Evolutionary conservation across 2,797 vertebrate species (phyloP).

Genomic region (Acipenser transmontanus): DNA sequence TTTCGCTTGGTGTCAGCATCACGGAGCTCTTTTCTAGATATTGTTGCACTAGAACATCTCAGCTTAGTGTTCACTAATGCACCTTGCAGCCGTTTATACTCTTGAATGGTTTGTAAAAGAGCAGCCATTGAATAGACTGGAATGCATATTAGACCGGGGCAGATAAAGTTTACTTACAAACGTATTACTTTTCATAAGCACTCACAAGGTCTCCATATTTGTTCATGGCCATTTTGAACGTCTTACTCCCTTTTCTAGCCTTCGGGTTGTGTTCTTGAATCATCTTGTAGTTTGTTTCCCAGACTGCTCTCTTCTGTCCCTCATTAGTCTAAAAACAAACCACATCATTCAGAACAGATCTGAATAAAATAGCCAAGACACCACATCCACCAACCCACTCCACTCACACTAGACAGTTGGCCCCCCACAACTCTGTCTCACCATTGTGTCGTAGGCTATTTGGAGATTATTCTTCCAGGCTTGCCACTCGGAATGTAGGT

Average conservation of each 20-base stretch:
- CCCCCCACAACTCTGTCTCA: slow-evolving; percentile 17
- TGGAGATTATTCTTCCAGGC: slow-evolving; percentile 53
- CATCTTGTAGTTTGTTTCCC: slow-evolving; percentile 50
- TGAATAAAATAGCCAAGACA: slow-evolving; percentile 9
- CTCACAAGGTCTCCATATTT: slow-evolving; percentile 66
- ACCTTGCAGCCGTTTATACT: slow-evolving; percentile 54
- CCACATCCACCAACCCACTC: slow-evolving; percentile 13
- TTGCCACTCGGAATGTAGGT: slow-evolving; percentile 43
- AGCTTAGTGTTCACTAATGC: slow-evolving; percentile 41
- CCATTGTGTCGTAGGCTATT: slow-evolving; percentile 48
- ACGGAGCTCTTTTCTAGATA: slow-evolving; percentile 41
- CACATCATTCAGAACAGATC: not conserved
- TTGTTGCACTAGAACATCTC: slow-evolving; percentile 38
- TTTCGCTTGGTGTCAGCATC: slow-evolving; percentile 35
- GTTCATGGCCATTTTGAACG: slow-evolving; percentile 63
- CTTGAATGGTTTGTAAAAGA: slow-evolving; percentile 43
- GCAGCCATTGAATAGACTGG: not conserved
- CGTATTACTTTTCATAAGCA: not conserved
- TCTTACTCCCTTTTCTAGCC: slow-evolving; percentile 43
- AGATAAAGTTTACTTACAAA: not conserved
- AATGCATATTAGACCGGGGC: not conserved
- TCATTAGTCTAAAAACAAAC: slow-evolving; percentile 39
- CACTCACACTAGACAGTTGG: slow-evolving; percentile 11
- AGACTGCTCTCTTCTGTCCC: slow-evolving; percentile 48
- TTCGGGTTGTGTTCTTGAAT: slow-evolving; percentile 56